Evolutionary conservation across 2,888 invertebrate species (phyloP).

Genomic region (Drosophila longiperda): DNA sequence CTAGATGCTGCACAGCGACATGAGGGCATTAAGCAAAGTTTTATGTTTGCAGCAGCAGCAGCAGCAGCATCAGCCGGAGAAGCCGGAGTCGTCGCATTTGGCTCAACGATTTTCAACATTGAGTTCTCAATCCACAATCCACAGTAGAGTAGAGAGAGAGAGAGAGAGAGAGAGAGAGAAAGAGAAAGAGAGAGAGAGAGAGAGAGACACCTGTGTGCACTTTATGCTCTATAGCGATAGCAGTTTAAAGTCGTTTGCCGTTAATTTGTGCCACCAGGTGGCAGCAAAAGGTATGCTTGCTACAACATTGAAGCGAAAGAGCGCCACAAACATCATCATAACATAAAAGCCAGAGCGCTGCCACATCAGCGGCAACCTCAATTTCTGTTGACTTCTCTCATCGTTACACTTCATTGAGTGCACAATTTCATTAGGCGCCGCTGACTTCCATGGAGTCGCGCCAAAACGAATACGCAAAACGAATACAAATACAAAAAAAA

Average conservation of each 20-base stretch:
- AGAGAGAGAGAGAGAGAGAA: too few relatives aligned
- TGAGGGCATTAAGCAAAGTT: constrained; percentile 67
- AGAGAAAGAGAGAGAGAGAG: background rate
- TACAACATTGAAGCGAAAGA: constrained; percentile 60
- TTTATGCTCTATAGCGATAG: constrained; percentile 70
- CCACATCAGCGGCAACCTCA: constrained; percentile 63
- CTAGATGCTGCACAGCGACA: constrained; percentile 31
- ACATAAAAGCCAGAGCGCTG: constrained; percentile 57
- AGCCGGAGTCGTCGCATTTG: constrained; percentile 7
- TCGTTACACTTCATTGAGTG: constrained; percentile 79
- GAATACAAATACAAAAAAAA: background rate
- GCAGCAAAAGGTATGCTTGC: constrained; percentile 43
- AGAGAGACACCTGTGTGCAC: constrained; percentile 56
- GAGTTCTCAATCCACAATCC: constrained; percentile 25
- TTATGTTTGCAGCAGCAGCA: constrained; percentile 60
- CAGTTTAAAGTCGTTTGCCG: constrained; percentile 75
- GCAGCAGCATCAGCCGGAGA: constrained; percentile 2
- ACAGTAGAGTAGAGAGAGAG: background rate
- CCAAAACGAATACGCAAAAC: background rate
- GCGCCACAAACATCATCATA: constrained; percentile 41
- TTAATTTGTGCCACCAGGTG: constrained; percentile 70
- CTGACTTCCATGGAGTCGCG: constrained; percentile 36
- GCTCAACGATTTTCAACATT: constrained; percentile 11
- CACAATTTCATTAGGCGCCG: constrained; percentile 76
- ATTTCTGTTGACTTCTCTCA: constrained; percentile 77